Conservation (phyloP, 2,888 invertebrate genomes). For the Amphipoea lucens region DNA sequence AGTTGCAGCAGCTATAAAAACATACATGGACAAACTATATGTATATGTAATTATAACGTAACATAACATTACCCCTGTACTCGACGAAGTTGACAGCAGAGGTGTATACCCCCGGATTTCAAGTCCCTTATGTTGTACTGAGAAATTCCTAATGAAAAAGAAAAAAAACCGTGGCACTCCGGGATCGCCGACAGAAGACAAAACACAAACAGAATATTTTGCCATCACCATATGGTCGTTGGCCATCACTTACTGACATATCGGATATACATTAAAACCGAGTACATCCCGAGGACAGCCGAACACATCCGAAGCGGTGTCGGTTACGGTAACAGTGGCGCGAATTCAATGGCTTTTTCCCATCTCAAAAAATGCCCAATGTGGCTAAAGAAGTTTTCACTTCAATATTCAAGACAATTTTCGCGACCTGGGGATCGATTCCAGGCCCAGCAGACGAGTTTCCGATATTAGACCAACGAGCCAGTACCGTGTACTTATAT, state of each 20-base stretch:
- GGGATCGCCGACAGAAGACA: too few species aligned
- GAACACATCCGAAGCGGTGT: too few species aligned
- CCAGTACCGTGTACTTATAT: not conserved
- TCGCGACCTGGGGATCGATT: not conserved
- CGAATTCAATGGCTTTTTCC: too few species aligned
- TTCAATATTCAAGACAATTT: not conserved
- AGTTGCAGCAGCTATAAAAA: not conserved
- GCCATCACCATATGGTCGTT: too few species aligned
- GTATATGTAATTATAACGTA: not conserved
- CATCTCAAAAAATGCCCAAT: too few species aligned
- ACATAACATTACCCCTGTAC: not conserved
- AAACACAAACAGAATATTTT: too few species aligned
- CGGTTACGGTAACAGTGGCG: too few species aligned
- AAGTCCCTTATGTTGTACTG: not conserved
- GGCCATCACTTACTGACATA: too few species aligned
- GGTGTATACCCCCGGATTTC: not conserved
- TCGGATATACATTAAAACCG: too few species aligned
- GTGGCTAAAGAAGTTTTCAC: too few species aligned
- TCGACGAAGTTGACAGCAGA: not conserved
- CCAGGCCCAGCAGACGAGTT: not conserved
- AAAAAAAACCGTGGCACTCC: too few species aligned
- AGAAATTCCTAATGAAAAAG: not conserved
- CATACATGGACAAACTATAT: not conserved
- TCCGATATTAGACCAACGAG: not conserved
- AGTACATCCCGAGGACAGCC: too few species aligned